Base-by-base conservation (phyloP, 2,797 vertebrate genomes). In the Coluber constrictor region DNA sequence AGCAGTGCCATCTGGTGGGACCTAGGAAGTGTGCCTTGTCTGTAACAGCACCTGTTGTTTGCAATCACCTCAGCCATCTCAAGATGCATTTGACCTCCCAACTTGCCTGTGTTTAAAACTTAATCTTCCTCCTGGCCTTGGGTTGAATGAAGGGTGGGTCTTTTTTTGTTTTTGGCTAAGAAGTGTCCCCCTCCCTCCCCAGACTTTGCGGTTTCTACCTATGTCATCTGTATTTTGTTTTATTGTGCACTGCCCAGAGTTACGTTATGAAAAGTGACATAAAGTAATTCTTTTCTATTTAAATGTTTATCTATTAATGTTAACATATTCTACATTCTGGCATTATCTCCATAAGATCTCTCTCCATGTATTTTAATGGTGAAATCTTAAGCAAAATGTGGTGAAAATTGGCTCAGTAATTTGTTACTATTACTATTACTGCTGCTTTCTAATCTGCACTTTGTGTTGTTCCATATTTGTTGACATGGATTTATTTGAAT, bases 1-100 rank as follows among this genome's bases (percentile, higher is more conserved):
- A 83, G 79, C 79, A 83, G 43, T 83, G 79, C 43, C 79, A 83
- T 83, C 79, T 83, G 79, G 79, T 83, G 43, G 79, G 79, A 47
- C 23, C 43, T 47, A 43, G 79, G 74, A 47, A 47, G 37, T 11
- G 43, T 83, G 79, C 4, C 79, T 47, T 83, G 37, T 47, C 79
- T 83, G 10, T 47, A 43, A 83, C 37, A 47, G 37, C 37, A 83
- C 10, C 74, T 83, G 37, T 79, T 79, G 74, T 79, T 79, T 20
- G 32, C 20, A 47, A 13, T 47, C 20, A 83, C 43, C 10, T 25
- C 4, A 66, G 4, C 43, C 37, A 47, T 47, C 43, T 12, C 74
- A 25, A 83, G 37, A 47, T 47, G 10, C 37, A 83, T 25, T 83
- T 47, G 37, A 25, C 37, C 74, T 74, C 74, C 37, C 20, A 83